These are phyloP conservation scores for Craniophora ligustri DNA, from an alignment of 2,888 invertebrate genomes.

Conservation along the genomic window DNA sequence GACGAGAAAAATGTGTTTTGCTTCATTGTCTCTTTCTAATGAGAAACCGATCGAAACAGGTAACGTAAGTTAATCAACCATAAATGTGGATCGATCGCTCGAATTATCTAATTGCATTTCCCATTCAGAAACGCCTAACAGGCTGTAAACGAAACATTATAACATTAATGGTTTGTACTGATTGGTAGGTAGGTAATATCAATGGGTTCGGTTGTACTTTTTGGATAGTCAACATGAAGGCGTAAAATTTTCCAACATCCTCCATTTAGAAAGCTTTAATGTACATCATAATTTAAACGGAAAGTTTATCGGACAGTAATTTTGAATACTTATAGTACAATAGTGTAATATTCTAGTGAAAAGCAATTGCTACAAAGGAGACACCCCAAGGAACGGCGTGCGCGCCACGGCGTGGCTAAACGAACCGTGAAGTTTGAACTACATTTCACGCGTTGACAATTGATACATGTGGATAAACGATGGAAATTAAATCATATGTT, in stretches of 20 bases:
- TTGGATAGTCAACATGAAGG: constrained; percentile 26
- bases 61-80: not conserved
- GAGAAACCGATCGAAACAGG: constrained; percentile 7
- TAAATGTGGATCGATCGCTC: not conserved
- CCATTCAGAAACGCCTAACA: constrained; percentile 15
- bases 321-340: constrained; percentile 41
- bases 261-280: constrained; percentile 36
- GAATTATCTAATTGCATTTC: constrained; percentile 12
- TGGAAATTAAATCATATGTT: constrained; percentile 55
- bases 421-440: constrained; percentile 72
- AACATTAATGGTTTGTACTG: constrained; percentile 10
- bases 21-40: constrained; percentile 39
- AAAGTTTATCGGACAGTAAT: constrained; percentile 39
- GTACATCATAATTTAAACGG: constrained; percentile 34
- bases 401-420: constrained; percentile 48
- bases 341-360: constrained; percentile 46
- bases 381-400: constrained; percentile 49
- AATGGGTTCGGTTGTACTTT: constrained; percentile 27
- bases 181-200: constrained; percentile 19
- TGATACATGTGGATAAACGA: constrained; percentile 52
- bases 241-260: constrained; percentile 25
- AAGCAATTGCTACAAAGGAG: constrained; percentile 44
- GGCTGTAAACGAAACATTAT: constrained; percentile 24
- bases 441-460: constrained; percentile 72
- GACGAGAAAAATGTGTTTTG: constrained; percentile 48